Conservation (phyloP, 2,113 vertebrate species). For the Globicephala melas region DNA sequence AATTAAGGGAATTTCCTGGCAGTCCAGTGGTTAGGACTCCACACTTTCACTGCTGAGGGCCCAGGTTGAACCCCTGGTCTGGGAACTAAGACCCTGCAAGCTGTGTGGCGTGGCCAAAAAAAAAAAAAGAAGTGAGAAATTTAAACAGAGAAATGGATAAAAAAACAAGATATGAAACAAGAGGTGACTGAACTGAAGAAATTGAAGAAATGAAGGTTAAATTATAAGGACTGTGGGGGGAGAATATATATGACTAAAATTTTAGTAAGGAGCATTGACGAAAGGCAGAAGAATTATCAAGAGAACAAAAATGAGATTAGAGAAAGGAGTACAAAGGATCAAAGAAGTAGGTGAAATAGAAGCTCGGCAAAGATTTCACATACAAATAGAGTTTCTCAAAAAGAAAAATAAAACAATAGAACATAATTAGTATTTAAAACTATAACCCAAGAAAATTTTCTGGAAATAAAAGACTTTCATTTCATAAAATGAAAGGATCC, state of each 20-base stretch:
- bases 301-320: neutral
- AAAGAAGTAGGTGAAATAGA: neutral
- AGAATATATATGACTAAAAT: neutral
- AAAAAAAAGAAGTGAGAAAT: neutral
- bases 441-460: neutral
- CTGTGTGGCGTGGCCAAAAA: neutral
- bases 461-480: neutral
- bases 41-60: no score
- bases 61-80: no score
- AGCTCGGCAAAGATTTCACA: neutral
- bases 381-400: neutral
- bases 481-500: neutral
- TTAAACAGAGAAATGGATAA: neutral
- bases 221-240: neutral
- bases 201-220: neutral
- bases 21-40: no score
- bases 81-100: neutral
- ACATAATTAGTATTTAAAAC: neutral
- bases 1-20: no score
- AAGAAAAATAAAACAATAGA: neutral
- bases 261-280: neutral
- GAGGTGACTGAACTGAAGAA: neutral
- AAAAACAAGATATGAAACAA: neutral
- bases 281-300: neutral
- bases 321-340: neutral